These are phyloP conservation scores for Enteromius thamalakanensis DNA, from an alignment of 2,797 vertebrate genomes.

Conservation along the genomic window DNA sequence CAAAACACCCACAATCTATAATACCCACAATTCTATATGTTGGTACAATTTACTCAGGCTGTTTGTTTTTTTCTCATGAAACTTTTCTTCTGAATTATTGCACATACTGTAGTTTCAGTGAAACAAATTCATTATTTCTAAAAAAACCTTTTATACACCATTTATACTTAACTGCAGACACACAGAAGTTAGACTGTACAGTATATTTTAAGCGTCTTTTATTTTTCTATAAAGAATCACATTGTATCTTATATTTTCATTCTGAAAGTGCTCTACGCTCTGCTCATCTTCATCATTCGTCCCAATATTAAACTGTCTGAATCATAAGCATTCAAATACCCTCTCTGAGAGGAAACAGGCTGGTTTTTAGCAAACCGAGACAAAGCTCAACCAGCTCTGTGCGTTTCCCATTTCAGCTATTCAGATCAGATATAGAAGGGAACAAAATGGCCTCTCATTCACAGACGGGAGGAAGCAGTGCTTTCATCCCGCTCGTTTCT, in stretches of 20 bases:
- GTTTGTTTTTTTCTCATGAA: too few species aligned
- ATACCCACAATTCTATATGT: too few species aligned
- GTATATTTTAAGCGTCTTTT: background rate
- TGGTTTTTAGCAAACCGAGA: background rate
- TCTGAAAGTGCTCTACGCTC: background rate
- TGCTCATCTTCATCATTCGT: background rate
- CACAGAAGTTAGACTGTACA: background rate
- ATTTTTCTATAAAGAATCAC: background rate
- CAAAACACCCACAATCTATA: too few species aligned
- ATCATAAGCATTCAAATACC: background rate
- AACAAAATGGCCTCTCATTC: slow-evolving; percentile 39
- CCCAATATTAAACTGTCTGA: background rate
- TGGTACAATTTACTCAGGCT: too few species aligned
- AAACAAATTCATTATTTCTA: too few species aligned
- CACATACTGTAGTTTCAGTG: too few species aligned
- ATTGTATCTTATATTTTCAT: background rate
- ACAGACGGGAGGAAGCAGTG: slow-evolving; percentile 17
- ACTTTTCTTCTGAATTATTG: too few species aligned
- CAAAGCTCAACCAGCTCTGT: background rate
- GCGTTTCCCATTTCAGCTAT: slow-evolving; percentile 16
- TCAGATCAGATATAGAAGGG: slow-evolving; percentile 12
- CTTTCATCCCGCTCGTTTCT: slow-evolving; percentile 15
- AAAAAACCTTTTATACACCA: too few species aligned
- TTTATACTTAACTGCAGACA: background rate
- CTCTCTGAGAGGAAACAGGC: background rate